Evolutionary conservation across 1,140 invertebrate species (phyloP), one percentile per base, ranked within the genome.

Genomic region (Danaus melanippus): DNA sequence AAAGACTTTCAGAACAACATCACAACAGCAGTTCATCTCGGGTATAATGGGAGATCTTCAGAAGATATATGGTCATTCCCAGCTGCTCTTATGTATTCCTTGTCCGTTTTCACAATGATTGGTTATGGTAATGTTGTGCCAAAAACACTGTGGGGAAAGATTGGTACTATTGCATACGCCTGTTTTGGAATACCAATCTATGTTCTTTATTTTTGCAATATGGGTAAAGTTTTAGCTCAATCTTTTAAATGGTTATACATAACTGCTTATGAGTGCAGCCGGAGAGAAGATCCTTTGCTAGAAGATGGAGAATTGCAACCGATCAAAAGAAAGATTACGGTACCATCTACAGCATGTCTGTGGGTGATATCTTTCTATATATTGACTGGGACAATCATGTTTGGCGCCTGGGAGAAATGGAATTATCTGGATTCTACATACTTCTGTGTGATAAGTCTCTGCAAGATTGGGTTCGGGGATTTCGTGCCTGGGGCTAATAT

Each of bases 101-200:
- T 96, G 0, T 95, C 94, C 11, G 92, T 96, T 1, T 96, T 96
- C 70, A 96, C 95, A 4, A 96, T 96, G 95, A 96, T 96, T 63
- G 97, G 97, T 1, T 98, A 98, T 81, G 97, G 97, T 0, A 97
- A 98, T 84, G 92, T 98, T 71, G 93, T 97, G 6, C 97, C 97
- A 0, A 92, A 93, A 70, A 98, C 97, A 0, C 87, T 92, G 0
- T 94, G 94, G 92, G 97, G 97, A 1, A 97, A 98, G 84, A 92
- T 94, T 15, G 91, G 93, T 10, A 98, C 97, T 0, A 96, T 99
- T 40, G 90, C 97, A 10, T 99, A 98, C 88, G 96, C 97, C 0
- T 93, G 97, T 0, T 92, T 99, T 62, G 97, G 97, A 0, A 98
- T 99, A 65, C 97, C 97, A 0, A 87, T 98, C 10, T 97, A 96